A percentile compares a stretch with the other conserved stretches of the same genome.
These are phyloP conservation scores for Beaufortia kweichowensis DNA, from an alignment of 2,113 vertebrate species.

Conservation along the genomic window DNA sequence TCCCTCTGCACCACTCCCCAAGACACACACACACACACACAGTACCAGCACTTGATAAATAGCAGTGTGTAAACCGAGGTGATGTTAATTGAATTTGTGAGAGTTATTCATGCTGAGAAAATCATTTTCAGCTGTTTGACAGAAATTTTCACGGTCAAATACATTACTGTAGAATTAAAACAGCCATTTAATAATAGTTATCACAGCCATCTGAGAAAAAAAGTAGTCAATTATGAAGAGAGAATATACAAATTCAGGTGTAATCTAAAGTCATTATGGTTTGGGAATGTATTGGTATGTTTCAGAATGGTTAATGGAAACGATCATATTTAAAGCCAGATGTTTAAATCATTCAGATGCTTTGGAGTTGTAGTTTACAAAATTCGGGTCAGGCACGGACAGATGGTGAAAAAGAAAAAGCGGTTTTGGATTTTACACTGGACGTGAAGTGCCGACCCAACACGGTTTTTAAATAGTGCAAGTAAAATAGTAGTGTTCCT, in stretches of 20 bases:
- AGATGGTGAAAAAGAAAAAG: background rate
- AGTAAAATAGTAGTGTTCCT: no score
- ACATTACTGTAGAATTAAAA: slow-evolving; percentile 9
- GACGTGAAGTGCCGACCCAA: background rate
- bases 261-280: background rate
- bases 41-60: slow-evolving; percentile 46
- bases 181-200: slow-evolving; percentile 19
- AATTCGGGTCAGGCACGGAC: background rate
- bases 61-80: slow-evolving; percentile 42
- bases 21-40: background rate
- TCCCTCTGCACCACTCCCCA: slow-evolving; percentile 19
- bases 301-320: background rate
- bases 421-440: background rate
- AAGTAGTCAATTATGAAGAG: background rate
- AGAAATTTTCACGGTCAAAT: slow-evolving; percentile 29
- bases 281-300: background rate
- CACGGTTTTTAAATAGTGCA: background rate
- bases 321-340: no score
- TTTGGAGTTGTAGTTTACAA: background rate
- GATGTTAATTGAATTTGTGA: slow-evolving; percentile 51
- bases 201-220: background rate
- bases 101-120: slow-evolving; percentile 51
- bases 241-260: background rate
- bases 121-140: slow-evolving; percentile 36
- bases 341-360: no score